These are phyloP conservation scores for Emys orbicularis DNA, from an alignment of 2,797 vertebrate genomes.

Conservation along the genomic window DNA sequence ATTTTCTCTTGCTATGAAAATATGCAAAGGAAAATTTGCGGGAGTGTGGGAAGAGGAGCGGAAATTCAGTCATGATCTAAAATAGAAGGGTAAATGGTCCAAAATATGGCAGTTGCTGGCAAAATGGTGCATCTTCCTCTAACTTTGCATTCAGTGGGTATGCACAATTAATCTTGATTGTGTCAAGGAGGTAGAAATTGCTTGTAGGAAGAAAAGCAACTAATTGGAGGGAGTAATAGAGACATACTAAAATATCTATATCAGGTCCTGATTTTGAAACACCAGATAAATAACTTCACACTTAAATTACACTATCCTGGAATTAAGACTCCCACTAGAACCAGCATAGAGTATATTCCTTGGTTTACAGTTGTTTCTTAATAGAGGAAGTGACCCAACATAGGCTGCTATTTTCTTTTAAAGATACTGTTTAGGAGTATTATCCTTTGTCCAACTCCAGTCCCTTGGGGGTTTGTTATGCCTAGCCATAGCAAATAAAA, in stretches of 20 bases:
- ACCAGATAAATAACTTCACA: background rate
- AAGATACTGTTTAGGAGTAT: background rate
- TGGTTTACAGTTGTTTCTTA: background rate
- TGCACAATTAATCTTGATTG: background rate
- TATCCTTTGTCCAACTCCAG: accelerated
- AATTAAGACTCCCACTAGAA: background rate
- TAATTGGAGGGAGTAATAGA: background rate
- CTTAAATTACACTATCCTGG: background rate
- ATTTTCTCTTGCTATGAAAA: background rate
- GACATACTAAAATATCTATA: background rate
- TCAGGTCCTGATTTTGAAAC: background rate
- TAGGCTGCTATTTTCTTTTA: accelerated
- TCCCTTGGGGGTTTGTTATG: background rate
- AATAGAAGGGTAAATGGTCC: background rate
- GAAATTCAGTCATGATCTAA: background rate
- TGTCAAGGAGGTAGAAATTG: background rate
- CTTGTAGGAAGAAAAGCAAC: background rate
- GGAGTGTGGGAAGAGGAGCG: background rate
- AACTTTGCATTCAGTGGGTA: background rate
- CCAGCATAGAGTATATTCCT: background rate
- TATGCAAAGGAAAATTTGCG: background rate
- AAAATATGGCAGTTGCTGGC: background rate
- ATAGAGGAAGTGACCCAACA: background rate
- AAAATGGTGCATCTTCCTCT: background rate
- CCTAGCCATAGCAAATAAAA: background rate